Percentiles rank a stretch among this genome's conserved stretches.
Evolutionary conservation across 2,888 invertebrate genomes (phyloP).

Genomic region (Drosophila kuntzei): DNA sequence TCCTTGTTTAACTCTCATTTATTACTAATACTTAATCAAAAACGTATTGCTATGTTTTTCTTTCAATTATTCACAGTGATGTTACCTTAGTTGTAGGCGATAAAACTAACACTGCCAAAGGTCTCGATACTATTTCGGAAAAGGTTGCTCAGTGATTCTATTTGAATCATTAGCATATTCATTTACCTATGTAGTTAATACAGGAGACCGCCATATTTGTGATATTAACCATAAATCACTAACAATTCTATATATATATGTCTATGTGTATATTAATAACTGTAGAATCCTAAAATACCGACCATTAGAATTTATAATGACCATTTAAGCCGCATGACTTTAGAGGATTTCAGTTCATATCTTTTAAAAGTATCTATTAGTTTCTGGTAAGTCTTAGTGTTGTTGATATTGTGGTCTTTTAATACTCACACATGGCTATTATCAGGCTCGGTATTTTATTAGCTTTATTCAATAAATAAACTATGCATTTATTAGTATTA

Average conservation of each 20-base stretch:
- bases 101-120: slow-evolving; percentile 67
- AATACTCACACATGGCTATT: slow-evolving; percentile 30
- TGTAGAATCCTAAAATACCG: slow-evolving; percentile 11
- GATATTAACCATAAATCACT: slow-evolving; percentile 76
- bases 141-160: slow-evolving; percentile 70
- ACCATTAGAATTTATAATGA: slow-evolving; percentile 43
- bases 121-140: slow-evolving; percentile 79
- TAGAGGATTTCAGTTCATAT: slow-evolving; percentile 45
- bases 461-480: slow-evolving; percentile 64
- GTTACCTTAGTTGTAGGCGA: slow-evolving; percentile 75
- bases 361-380: slow-evolving; percentile 28
- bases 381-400: slow-evolving; percentile 55
- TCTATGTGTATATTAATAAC: neutral
- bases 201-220: slow-evolving; percentile 54
- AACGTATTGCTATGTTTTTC: slow-evolving; percentile 61
- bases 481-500: slow-evolving; percentile 49
- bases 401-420: slow-evolving; percentile 24
- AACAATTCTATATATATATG: slow-evolving; percentile 40
- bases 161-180: slow-evolving; percentile 19
- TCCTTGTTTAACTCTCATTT: slow-evolving; percentile 23
- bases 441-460: slow-evolving; percentile 36
- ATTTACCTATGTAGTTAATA: slow-evolving; percentile 28
- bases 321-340: slow-evolving; percentile 42
- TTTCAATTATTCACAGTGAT: slow-evolving; percentile 79
- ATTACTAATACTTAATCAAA: slow-evolving; percentile 61